Evolutionary conservation across 1,140 invertebrate genomes (phyloP), one percentile per base, ranked within the genome.

Genomic region (Ips typographus): DNA sequence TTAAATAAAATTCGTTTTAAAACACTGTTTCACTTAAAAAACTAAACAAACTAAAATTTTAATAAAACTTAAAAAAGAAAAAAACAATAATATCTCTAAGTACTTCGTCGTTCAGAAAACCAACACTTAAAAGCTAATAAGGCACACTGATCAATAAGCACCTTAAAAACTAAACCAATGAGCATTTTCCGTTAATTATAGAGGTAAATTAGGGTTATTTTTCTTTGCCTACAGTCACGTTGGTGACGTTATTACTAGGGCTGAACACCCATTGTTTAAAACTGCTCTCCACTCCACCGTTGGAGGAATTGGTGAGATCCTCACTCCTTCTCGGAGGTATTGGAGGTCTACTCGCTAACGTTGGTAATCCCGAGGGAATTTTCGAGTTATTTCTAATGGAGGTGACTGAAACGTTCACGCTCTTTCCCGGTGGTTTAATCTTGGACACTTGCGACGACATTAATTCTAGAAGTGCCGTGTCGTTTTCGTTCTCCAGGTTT

Each of bases 211-310:
- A 22, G 4, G 36, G 3, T 59, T 41, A 71, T 49, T 71, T 71
- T 3, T 71, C 69, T 41, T 71, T 71, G 1, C 62, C 69, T 8
- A 79, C 74, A 6, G 72, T 71, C 44, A 79, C 74, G 71, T 79
- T 79, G 3, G 76, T 78, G 37, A 77, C 73, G 60, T 71, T 74
- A 60, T 74, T 76, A 7, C 67, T 69, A 6, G 78, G 77, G 64
- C 76, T 79, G 57, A 80, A 80, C 5, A 80, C 79, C 79, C 79
- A 80, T 60, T 80, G 79, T 47, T 79, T 78, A 72, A 80, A 80
- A 55, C 73, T 77, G 64, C 73, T 79, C 52, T 80, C 77, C 37
- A 71, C 42, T 8, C 77, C 78, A 3, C 75, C 65, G 62, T 72
- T 67, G 39, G 68, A 71, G 7, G 71, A 64, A 52, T 74, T 71